Percentiles rank a stretch among this genome's conserved stretches.
Evolutionary conservation across 2,888 invertebrate species (phyloP).

Genomic region (Pocota personata): DNA sequence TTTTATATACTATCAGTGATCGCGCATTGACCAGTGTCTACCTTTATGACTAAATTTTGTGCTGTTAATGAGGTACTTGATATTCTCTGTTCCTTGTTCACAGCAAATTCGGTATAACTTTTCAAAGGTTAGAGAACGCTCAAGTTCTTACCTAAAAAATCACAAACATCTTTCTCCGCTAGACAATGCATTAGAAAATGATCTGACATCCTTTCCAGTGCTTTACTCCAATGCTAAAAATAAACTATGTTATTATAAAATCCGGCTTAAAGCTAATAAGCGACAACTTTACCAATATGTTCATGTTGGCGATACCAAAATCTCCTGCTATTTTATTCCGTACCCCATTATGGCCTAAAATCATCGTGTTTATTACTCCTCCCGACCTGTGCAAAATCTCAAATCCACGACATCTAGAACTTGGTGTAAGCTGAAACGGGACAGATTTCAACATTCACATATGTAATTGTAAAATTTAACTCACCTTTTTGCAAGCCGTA

Average conservation of each 20-base stretch:
- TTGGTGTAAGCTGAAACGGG: background rate
- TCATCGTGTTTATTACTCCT: background rate
- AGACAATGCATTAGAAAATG: constrained; percentile 64
- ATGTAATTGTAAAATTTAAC: background rate
- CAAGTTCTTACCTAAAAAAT: constrained; percentile 62
- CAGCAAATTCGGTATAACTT: no score
- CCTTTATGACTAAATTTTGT: no score
- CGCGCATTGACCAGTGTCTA: no score
- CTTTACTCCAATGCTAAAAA: constrained; percentile 75
- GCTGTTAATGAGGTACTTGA: no score
- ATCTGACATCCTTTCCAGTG: constrained; percentile 68
- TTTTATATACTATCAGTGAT: no score
- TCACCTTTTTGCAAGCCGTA: constrained; percentile 32
- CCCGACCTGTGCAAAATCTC: constrained; percentile 1
- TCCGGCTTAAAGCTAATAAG: background rate
- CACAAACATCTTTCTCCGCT: constrained; percentile 61
- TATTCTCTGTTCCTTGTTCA: no score
- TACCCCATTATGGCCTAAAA: constrained; percentile 76
- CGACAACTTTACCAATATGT: constrained; percentile 69
- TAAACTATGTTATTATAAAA: background rate
- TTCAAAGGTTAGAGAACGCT: no score
- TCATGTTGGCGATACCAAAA: constrained; percentile 75
- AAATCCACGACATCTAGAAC: constrained; percentile 12
- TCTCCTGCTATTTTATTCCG: constrained; percentile 74
- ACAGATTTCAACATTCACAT: background rate